Evolutionary conservation across 2,888 invertebrate genomes (phyloP).

Genomic region (Drosophila histrio): DNA sequence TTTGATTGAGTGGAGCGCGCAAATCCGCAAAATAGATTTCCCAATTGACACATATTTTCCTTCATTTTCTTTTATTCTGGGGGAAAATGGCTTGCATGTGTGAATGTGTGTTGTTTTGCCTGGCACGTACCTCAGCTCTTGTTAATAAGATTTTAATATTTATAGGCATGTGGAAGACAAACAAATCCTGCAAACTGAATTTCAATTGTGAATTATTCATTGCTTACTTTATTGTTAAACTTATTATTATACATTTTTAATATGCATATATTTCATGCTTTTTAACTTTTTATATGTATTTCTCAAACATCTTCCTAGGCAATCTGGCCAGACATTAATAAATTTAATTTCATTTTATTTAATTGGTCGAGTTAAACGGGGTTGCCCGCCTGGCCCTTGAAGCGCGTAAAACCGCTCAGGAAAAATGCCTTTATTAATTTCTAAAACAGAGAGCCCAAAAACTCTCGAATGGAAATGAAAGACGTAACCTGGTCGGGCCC

Average conservation of each 20-base stretch:
- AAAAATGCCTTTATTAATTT: constrained; percentile 66
- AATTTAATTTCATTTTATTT: constrained; percentile 63
- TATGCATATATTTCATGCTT: constrained; percentile 21
- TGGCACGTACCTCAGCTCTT: constrained; percentile 35
- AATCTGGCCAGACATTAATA: constrained; percentile 47
- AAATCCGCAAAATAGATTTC: constrained; percentile 81
- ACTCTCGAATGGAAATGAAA: constrained; percentile 11
- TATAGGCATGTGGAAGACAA: constrained; percentile 44
- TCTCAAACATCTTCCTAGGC: constrained; percentile 20
- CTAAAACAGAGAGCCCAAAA: constrained; percentile 42
- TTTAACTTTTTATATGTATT: constrained; percentile 36
- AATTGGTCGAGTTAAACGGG: constrained; percentile 53
- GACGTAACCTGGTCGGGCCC: constrained; percentile 15
- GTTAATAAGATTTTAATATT: constrained; percentile 74
- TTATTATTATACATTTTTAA: background rate
- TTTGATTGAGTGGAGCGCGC: constrained; percentile 75
- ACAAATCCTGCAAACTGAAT: constrained; percentile 1
- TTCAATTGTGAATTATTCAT: constrained; percentile 21
- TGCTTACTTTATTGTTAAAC: background rate
- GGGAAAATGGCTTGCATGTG: constrained; percentile 35
- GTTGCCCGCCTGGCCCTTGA: constrained; percentile 30
- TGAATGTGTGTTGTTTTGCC: constrained; percentile 19
- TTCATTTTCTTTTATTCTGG: constrained; percentile 5
- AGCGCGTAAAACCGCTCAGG: constrained; percentile 35
- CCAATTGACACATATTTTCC: constrained; percentile 78